Base-by-base conservation (phyloP, 2,113 vertebrate species). In the Caretta caretta region DNA sequence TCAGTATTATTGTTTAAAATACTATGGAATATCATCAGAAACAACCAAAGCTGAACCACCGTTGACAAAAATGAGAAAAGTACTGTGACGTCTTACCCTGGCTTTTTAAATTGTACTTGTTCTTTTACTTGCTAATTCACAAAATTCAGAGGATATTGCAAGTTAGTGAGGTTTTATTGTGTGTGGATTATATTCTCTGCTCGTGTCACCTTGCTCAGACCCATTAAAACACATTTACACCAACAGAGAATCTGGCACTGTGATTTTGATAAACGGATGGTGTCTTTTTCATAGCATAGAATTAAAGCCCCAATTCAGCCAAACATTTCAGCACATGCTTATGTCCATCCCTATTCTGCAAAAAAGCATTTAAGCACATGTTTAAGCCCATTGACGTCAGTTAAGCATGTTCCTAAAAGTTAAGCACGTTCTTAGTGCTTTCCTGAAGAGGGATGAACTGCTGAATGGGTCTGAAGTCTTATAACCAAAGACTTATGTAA, bases 21-120 rank as follows among this genome's bases (percentile, higher is more conserved):
- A 2, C 38, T 85, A 56, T 19, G 12, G 35, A 53, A 25, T 29
- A 1, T 11, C 25, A 17, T 11, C 84, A 29, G 84, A 11, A 1
- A 0, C 3, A 83, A 31, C 49, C 87, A 31, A 83, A 90, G 78
- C 50, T 20, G 5, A 86, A 16, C 0, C 5, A 57, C 11, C 27
- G 25, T n/a, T 8, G 22, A 14, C 17, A 8, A 31, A 20, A 6
- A 46, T 20, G 72, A 83, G 59, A 46, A 35, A 10, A 48, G 42
- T 1, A 1, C 27, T 35, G 20, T 0, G 56, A 10, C 9, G 35
- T 20, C 22, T 14, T 31, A 79, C 49, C 56, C 0, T 72, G 11
- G 50, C 11, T 53, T 48, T 89, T 53, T 29, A 49, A 2, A 72
- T 84, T 42, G 14, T 14, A 16, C 3, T 1, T n/a, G 13, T 42